phyloP scores from a whole-genome alignment of 1,140 invertebrate genomes.

The Geopemphigus sp. region DNA sequence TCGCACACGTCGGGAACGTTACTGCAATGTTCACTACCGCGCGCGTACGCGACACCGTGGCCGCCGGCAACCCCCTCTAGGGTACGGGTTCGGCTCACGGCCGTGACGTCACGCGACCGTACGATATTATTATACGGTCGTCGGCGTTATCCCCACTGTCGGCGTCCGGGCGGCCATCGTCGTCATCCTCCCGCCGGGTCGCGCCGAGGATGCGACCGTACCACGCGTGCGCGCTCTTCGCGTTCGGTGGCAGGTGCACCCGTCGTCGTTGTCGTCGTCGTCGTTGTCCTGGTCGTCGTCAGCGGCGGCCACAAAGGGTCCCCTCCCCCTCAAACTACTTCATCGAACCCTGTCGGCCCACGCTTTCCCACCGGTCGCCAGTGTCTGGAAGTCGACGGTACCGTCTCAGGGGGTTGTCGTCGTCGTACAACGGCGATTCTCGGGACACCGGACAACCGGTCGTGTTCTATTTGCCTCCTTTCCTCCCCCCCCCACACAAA shows the following conservation, averaged over 20 bases:
- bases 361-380: too few species aligned
- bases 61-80: conserved; percentile 37
- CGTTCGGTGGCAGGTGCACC: background rate
- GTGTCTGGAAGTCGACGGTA: too few species aligned
- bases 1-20: conserved; percentile 41
- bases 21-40: conserved; percentile 34
- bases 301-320: background rate
- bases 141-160: background rate
- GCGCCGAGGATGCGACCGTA: background rate
- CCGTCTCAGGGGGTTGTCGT: too few species aligned
- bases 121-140: background rate
- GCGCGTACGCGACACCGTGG: background rate
- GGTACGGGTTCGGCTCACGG: conserved; percentile 17
- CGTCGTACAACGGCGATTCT: background rate
- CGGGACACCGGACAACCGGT: conserved; percentile 8
- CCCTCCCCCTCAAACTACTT: background rate
- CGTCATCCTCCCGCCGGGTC: conserved; percentile 5
- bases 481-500: too few species aligned
- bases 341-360: background rate
- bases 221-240: background rate
- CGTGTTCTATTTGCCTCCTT: too few species aligned
- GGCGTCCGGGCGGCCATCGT: background rate
- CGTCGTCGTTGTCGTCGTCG: too few species aligned
- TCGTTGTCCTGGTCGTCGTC: too few species aligned
- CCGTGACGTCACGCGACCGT: conserved; percentile 23